Evolutionary conservation across 2,888 invertebrate species (phyloP), one percentile per base, ranked within the genome.

Genomic region (Zhuqinia jingwanae): DNA sequence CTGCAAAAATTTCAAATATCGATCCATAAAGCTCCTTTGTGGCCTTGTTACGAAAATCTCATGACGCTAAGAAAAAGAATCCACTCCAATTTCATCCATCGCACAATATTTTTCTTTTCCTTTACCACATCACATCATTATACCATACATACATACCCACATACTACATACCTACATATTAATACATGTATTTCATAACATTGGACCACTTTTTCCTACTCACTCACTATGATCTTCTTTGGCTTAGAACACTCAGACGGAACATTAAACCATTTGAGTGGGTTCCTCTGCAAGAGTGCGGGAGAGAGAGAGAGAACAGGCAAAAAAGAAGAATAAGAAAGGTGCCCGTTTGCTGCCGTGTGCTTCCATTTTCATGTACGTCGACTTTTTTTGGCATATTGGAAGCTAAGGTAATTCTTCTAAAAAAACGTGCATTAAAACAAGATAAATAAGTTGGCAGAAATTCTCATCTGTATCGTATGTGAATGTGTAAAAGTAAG

Each of bases 1-100:
- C 81, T 73, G 80, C 70, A 73, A 81, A n/a, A 81, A 81, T 81
- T 81, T 81, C 81, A 81, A 81, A 73, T 81, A 81, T 81, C 81
- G 81, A 81, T 81, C 81, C 47, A 81, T 47, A 58, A 70, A 60
- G 60, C 81, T 81, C 81, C 81, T 73, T 73, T 81, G 81, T 81
- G 81, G 73, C 81, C 81, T 81, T 81, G 73, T 73, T 73, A 73
- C 81, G 73, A 73, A 81, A 79, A 79, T 78, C 78, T 80, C 80
- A 80, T 80, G 70, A 68, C 68, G 80, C 68, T 80, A 56, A 68
- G 68, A 36, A 81, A 60, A 36, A 81, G 73, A 81, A 73, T 30
- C 73, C 73, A 81, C 60, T 73, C 81, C 70, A 81, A 81, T 81
- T 73, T 73, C 73, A 36, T 77, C 63, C 77, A 56, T 80, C 80